Evolutionary conservation across 2,113 vertebrate genomes (phyloP).

Genomic region (Dendrocopos noguchii): DNA sequence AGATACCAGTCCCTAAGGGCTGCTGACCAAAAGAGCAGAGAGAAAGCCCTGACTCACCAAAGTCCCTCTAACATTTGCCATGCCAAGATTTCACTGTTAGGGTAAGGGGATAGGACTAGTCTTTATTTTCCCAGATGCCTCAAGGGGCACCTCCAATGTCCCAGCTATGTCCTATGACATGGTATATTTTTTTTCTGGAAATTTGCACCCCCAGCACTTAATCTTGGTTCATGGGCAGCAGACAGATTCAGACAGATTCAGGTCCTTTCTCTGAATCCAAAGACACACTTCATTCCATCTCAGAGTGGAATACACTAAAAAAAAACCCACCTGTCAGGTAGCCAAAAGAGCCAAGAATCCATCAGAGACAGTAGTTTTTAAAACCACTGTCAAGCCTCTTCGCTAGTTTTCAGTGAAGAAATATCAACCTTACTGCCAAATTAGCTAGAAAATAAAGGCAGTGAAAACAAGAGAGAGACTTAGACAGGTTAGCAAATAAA

Average conservation of each 20-base stretch:
- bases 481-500: not conserved
- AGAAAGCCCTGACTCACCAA: not conserved
- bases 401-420: not conserved
- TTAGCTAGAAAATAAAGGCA: not conserved
- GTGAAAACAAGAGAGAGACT: not conserved
- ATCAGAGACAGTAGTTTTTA: not conserved
- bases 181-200: not conserved
- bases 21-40: not conserved
- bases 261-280: not conserved
- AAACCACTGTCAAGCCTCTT: conserved; percentile 8
- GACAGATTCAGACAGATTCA: not conserved
- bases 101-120: not conserved
- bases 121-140: not conserved
- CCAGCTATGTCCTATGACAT: not conserved
- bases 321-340: not conserved
- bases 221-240: not conserved
- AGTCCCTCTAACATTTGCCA: not conserved
- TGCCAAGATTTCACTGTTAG: not conserved
- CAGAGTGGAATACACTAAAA: not conserved
- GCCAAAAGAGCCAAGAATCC: conserved; percentile 29
- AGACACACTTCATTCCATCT: conserved; percentile 12
- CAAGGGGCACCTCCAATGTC: not conserved
- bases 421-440: not conserved
- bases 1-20: fast-evolving
- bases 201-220: not conserved